A percentile compares a stretch with the other conserved stretches of the same genome.
These are phyloP conservation scores for Pyralis farinalis DNA, from an alignment of 2,888 invertebrate genomes.

Conservation along the genomic window DNA sequence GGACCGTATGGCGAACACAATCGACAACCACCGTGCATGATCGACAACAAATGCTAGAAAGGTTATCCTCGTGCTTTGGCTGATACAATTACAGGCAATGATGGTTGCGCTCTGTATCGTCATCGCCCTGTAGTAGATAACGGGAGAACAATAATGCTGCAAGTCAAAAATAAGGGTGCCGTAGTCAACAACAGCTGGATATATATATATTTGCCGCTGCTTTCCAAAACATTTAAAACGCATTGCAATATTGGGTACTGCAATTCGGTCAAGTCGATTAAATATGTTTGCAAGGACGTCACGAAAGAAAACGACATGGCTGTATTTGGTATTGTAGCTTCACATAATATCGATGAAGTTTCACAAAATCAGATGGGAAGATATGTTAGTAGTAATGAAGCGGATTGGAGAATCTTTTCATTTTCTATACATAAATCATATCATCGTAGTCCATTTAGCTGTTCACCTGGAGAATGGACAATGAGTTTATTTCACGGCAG, in stretches of 20 bases:
- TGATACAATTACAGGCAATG: slow-evolving; percentile 26
- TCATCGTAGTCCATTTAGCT: slow-evolving; percentile 20
- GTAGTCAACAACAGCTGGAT: slow-evolving; percentile 21
- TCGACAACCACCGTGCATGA: slow-evolving; percentile 45
- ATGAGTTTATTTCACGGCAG: slow-evolving; percentile 21
- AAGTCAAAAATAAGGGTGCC: slow-evolving; percentile 20
- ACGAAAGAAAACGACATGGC: too few species aligned
- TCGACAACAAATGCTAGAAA: slow-evolving; percentile 36
- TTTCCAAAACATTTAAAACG: slow-evolving; percentile 21
- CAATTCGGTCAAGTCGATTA: slow-evolving; percentile 23
- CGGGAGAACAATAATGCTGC: slow-evolving; percentile 20
- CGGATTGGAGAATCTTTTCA: slow-evolving; percentile 22
- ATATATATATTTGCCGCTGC: slow-evolving; percentile 22
- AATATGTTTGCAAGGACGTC: slow-evolving; percentile 29
- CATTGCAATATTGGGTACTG: slow-evolving; percentile 24
- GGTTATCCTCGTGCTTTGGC: slow-evolving; percentile 22
- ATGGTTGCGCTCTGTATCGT: slow-evolving; percentile 23
- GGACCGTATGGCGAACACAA: slow-evolving; percentile 47
- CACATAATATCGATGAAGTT: slow-evolving; percentile 20
- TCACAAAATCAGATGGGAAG: slow-evolving; percentile 15
- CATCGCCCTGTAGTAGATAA: slow-evolving; percentile 23
- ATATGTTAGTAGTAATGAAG: slow-evolving; percentile 20
- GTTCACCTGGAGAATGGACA: slow-evolving; percentile 22
- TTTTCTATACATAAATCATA: slow-evolving; percentile 22
- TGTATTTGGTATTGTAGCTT: slow-evolving; percentile 1